Evolutionary conservation across 2,113 vertebrate genomes (phyloP), one percentile per base, ranked within the genome.

Genomic region (Prolemur simus): DNA sequence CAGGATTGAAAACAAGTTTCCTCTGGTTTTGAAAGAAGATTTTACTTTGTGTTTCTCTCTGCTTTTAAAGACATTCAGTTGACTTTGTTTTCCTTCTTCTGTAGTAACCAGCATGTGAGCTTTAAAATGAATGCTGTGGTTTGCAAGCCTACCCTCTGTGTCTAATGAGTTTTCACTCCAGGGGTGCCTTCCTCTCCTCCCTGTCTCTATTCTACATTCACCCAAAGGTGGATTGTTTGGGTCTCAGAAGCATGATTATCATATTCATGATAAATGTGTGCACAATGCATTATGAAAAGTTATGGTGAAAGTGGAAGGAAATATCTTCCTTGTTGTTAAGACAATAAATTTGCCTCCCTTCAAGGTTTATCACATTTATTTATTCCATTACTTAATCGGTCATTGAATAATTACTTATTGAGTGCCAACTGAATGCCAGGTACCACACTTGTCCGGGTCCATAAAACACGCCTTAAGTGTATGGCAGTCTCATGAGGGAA

Each of bases 141-240:
- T 77, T 1, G 0, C 82, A 95, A 74, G 60, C 29, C 80, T 84
- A 84, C 74, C 42, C 52, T 92, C 66, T 87, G 69, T 76, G 56
- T 45, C 88, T 96, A 96, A 94, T 88, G 91, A 92, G 54, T 92
- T 96, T 94, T 92, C 85, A 85, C 91, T 80, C 64, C n/a, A 71
- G 58, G 91, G 25, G 6, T 0, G 0, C 64, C 69, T 81, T 95
- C n/a, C 45, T 88, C 18, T 87, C 52, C 45, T 91, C 54, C 39
- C 49, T 20, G 1, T 68, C 27, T 82, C 29, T 56, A 6, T 60
- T 96, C 64, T 39, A n/a, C 29, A n/a, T 64, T 87, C 63, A 92
- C 71, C 88, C 81, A 94, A 73, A 92, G 84, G 81, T 95, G 47
- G 58, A 58, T 32, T 49, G 13, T 93, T 87, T 39, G 85, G 77